Conservation (phyloP, 1,140 invertebrate genomes). For the Heliconius melpomene region DNA sequence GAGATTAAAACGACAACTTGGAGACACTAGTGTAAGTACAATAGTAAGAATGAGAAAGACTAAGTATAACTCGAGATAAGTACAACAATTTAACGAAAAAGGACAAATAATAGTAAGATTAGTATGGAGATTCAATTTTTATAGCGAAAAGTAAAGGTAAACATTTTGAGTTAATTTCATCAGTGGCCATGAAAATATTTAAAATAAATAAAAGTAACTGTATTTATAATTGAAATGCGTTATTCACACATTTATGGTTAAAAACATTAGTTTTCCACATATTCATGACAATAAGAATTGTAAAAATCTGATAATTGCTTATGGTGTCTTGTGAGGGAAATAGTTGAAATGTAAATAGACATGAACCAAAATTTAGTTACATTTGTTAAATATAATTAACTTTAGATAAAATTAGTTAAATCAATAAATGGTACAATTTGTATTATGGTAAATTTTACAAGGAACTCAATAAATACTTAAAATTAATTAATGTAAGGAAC, state of each 20-base stretch:
- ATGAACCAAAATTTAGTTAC: background rate
- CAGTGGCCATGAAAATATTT: background rate
- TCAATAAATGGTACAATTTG: background rate
- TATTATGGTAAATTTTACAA: background rate
- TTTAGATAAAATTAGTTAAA: no score
- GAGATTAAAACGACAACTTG: slow-evolving; percentile 62
- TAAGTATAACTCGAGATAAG: background rate
- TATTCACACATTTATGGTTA: background rate
- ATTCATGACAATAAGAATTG: background rate
- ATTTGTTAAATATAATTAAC: background rate
- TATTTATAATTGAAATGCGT: no score
- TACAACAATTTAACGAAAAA: background rate
- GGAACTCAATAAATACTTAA: background rate
- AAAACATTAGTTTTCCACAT: background rate
- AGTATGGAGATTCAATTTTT: background rate
- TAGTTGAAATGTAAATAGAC: background rate
- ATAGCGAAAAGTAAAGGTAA: background rate
- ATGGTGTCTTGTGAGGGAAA: background rate
- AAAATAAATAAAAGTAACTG: background rate
- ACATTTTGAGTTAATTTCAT: background rate
- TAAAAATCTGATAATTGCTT: background rate
- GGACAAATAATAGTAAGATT: background rate
- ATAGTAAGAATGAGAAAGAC: slow-evolving; percentile 21
- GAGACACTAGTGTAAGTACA: slow-evolving; percentile 45
- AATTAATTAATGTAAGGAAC: background rate